These are phyloP conservation scores for Rosalia funebris DNA, from an alignment of 2,888 invertebrate genomes.

Conservation along the genomic window DNA sequence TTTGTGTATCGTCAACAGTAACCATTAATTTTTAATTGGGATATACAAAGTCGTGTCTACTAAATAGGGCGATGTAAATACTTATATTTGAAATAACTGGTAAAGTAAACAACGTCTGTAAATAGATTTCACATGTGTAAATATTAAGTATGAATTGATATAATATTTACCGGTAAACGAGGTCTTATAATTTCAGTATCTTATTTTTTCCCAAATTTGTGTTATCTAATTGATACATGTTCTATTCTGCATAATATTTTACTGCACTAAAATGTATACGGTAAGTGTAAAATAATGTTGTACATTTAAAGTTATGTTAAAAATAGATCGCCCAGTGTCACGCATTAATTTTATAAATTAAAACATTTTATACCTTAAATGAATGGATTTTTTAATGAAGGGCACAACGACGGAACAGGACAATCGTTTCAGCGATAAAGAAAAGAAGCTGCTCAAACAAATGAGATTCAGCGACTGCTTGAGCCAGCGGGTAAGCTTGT, in stretches of 20 bases:
- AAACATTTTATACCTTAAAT: constrained; percentile 39
- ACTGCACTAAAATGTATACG: constrained; percentile 59
- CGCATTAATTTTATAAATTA: constrained; percentile 27
- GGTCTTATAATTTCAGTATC: constrained; percentile 5
- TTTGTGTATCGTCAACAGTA: constrained; percentile 11
- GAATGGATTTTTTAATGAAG: constrained; percentile 65
- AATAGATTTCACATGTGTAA: constrained; percentile 1
- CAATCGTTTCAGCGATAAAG: constrained; percentile 99
- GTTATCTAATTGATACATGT: constrained; percentile 3
- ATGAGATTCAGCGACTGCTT: constrained; percentile 98
- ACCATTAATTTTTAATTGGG: not conserved
- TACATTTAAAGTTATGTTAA: constrained; percentile 22
- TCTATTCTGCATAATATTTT: constrained; percentile 7
- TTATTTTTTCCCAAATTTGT: constrained; percentile 14
- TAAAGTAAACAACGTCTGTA: constrained; percentile 5
- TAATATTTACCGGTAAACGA: constrained; percentile 22
- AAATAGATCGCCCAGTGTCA: constrained; percentile 33
- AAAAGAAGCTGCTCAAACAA: constrained; percentile 97
- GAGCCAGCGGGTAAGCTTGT: constrained; percentile 84
- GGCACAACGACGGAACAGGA: constrained; percentile 99
- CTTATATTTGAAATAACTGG: not conserved
- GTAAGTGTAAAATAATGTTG: constrained; percentile 47
- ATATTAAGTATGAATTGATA: constrained; percentile 11
- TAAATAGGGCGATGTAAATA: constrained; percentile 3
- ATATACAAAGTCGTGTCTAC: not conserved